phyloP scores from a whole-genome alignment of 2,888 invertebrate species.

The Loripinus fragilis region DNA sequence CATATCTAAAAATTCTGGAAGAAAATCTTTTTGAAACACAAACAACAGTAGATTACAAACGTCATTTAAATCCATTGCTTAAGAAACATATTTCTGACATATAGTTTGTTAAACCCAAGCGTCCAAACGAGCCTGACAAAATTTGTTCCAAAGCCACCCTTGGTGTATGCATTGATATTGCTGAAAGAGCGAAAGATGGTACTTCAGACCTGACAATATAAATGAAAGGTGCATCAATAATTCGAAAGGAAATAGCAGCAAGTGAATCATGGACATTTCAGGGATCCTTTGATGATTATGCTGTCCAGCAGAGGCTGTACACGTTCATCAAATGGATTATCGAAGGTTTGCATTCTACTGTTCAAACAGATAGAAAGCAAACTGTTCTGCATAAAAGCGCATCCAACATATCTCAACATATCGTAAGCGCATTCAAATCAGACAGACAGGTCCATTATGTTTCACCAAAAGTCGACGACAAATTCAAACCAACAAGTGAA shows the following conservation, averaged over 20 bases:
- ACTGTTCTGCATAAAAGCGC: constrained; percentile 6
- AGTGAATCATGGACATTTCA: constrained; percentile 8
- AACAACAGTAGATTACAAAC: background rate
- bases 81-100: background rate
- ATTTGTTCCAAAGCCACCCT: constrained; percentile 2
- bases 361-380: constrained; percentile 4
- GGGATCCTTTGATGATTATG: constrained; percentile 4
- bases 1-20: constrained; percentile 11
- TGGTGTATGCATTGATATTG: constrained; percentile 12
- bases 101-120: background rate
- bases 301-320: background rate
- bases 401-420: constrained; percentile 12
- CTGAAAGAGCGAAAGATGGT: background rate
- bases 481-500: constrained; percentile 11
- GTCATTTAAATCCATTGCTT: background rate
- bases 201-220: background rate
- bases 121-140: background rate
- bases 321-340: constrained; percentile 11
- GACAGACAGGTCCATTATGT: background rate
- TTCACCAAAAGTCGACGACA: constrained; percentile 3
- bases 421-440: background rate
- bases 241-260: background rate
- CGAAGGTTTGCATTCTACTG: background rate
- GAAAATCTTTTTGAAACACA: constrained; percentile 1
- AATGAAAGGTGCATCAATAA: too few relatives aligned